Evolutionary conservation across 2,888 invertebrate species (phyloP).

Genomic region (Malachius bipustulatus): DNA sequence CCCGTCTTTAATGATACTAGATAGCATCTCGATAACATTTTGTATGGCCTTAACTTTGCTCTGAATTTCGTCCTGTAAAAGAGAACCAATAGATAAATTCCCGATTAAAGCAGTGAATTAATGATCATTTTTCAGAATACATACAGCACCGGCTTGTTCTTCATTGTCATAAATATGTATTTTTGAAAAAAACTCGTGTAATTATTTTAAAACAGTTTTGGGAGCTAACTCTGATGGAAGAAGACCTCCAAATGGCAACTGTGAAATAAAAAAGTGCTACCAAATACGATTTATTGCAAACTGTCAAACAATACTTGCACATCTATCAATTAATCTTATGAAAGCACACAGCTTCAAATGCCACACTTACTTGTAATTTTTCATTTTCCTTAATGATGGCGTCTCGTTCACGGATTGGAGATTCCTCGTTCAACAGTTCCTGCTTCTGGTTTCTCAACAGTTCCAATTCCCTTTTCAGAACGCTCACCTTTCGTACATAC

Average conservation of each 20-base stretch:
- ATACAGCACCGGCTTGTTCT: slow-evolving; percentile 23
- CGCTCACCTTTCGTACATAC: slow-evolving; percentile 62
- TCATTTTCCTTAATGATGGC: slow-evolving; percentile 72
- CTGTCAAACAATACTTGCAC: not conserved
- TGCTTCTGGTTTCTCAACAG: slow-evolving; percentile 67
- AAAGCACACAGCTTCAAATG: not conserved
- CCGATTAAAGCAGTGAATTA: slow-evolving; percentile 6
- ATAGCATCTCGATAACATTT: slow-evolving; percentile 80
- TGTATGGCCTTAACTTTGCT: slow-evolving; percentile 71
- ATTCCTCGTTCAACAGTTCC: slow-evolving; percentile 60
- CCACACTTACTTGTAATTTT: slow-evolving; percentile 61
- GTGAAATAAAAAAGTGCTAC: slow-evolving; percentile 32
- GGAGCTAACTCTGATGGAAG: slow-evolving; percentile 7
- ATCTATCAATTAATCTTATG: too few species aligned
- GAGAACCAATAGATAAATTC: slow-evolving; percentile 14
- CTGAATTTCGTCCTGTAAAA: slow-evolving; percentile 59
- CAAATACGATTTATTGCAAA: slow-evolving; percentile 20
- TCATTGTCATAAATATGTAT: not conserved
- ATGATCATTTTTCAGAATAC: slow-evolving; percentile 24
- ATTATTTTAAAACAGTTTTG: too few species aligned
- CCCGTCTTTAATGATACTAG: slow-evolving; percentile 71
- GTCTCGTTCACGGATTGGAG: slow-evolving; percentile 56
- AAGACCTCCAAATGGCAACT: slow-evolving; percentile 24
- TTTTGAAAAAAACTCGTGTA: slow-evolving; percentile 8
- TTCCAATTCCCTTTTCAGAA: slow-evolving; percentile 65